Percentiles rank a stretch among this genome's conserved stretches.
These are phyloP conservation scores for Oreochromis grahami DNA, from an alignment of 2,797 vertebrate species.

Conservation along the genomic window DNA sequence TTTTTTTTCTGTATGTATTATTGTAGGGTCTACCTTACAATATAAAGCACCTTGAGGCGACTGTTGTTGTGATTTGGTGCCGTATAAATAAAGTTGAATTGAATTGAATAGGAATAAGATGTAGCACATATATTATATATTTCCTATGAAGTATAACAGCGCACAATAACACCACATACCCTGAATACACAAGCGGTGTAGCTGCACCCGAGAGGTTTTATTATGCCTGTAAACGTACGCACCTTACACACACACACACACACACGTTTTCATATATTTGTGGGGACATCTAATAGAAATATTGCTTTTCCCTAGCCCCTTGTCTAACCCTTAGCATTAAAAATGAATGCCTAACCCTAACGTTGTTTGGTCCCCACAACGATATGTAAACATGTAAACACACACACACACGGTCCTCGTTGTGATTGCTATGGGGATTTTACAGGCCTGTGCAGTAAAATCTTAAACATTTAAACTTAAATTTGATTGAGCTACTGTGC, in stretches of 20 bases:
- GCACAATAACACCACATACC: neutral
- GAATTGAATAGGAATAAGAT: neutral
- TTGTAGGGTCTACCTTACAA: fast-evolving
- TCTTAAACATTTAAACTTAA: neutral
- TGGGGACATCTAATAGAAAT: neutral
- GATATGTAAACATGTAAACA: fast-evolving
- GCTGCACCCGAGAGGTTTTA: constrained; percentile 44
- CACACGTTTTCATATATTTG: neutral
- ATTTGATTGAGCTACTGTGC: constrained; percentile 4
- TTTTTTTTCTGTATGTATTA: neutral
- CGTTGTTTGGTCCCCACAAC: neutral
- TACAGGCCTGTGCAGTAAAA: constrained; percentile 9
- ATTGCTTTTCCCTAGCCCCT: neutral
- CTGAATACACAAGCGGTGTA: neutral
- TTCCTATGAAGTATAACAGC: neutral
- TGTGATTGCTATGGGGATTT: constrained; percentile 12
- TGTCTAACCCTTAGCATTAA: neutral
- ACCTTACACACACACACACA: neutral
- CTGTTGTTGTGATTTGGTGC: fast-evolving
- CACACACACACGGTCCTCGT: neutral
- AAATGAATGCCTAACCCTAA: neutral
- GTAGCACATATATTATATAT: neutral
- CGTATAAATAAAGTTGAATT: fast-evolving
- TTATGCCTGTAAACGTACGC: constrained; percentile 15
- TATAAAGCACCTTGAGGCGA: fast-evolving